Evolutionary conservation across 2,797 vertebrate genomes (phyloP).

Genomic region (Acipenser oxyrinchus): DNA sequence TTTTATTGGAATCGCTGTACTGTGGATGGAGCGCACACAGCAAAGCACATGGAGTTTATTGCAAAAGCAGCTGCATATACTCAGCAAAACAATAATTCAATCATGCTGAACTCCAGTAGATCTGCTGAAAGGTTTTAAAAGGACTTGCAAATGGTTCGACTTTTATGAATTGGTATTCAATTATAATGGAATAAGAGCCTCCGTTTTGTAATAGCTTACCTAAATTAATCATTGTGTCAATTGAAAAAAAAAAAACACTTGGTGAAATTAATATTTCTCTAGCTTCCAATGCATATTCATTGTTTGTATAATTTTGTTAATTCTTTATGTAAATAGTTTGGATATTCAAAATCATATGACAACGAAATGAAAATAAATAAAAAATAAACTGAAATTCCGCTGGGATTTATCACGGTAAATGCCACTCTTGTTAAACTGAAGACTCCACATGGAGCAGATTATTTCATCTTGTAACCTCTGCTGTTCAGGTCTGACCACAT

Average conservation of each 20-base stretch:
- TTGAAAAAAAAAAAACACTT: constrained; percentile 4
- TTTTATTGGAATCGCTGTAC: neutral
- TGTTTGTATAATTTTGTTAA: too few species aligned
- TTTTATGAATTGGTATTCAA: constrained; percentile 11
- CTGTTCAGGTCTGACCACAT: too few species aligned
- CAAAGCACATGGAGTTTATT: neutral
- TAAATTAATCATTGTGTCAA: constrained; percentile 14
- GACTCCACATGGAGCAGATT: too few species aligned
- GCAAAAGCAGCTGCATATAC: constrained; percentile 1
- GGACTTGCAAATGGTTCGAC: constrained; percentile 10
- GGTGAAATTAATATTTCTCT: constrained; percentile 15
- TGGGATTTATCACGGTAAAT: too few species aligned
- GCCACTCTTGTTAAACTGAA: too few species aligned
- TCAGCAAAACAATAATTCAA: constrained; percentile 11
- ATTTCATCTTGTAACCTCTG: too few species aligned
- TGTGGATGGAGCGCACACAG: too few species aligned
- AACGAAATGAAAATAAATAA: too few species aligned
- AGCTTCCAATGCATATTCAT: too few species aligned
- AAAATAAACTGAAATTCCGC: too few species aligned
- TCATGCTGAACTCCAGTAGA: constrained; percentile 14
- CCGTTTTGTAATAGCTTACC: constrained; percentile 1
- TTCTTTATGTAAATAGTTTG: too few species aligned
- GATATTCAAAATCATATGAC: too few species aligned
- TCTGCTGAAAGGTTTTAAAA: constrained; percentile 13
- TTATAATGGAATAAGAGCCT: constrained; percentile 8